Evolutionary conservation across 2,113 vertebrate species (phyloP).

Genomic region (Tetrao urogallus): DNA sequence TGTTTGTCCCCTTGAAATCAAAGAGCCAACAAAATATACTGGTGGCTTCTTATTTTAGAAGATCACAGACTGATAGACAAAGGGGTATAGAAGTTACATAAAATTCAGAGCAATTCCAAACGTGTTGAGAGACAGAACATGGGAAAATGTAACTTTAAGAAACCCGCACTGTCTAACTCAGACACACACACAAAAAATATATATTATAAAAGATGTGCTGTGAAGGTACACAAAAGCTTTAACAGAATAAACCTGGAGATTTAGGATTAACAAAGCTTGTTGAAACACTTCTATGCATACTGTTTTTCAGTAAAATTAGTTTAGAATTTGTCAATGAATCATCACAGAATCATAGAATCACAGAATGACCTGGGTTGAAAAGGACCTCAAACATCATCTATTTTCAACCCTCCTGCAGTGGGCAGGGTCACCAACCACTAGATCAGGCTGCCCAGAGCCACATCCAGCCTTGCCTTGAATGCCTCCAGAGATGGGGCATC

Average conservation of each 20-base stretch:
- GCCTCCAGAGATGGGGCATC: too few relatives aligned
- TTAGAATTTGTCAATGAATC: neutral
- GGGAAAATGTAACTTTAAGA: neutral
- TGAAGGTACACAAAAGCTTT: neutral
- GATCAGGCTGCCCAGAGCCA: too few relatives aligned
- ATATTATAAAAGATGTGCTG: neutral
- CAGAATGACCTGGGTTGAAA: too few relatives aligned
- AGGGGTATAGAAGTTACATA: neutral
- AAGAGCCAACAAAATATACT: conserved; percentile 14
- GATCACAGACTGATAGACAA: neutral
- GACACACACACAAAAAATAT: neutral
- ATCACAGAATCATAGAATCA: too few relatives aligned
- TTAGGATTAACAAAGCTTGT: neutral
- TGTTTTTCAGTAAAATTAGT: neutral
- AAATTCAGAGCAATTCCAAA: neutral
- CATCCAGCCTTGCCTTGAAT: too few relatives aligned
- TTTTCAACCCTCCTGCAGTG: too few relatives aligned
- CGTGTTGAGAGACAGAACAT: neutral
- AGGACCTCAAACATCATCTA: too few relatives aligned
- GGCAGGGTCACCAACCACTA: too few relatives aligned
- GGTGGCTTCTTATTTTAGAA: neutral
- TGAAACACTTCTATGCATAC: neutral
- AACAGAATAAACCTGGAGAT: neutral
- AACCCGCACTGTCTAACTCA: neutral
- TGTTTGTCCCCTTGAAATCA: conserved; percentile 49